A percentile compares a stretch with the other conserved stretches of the same genome.
phyloP scores from a whole-genome alignment of 2,113 vertebrate genomes.

The Brienomyrus brachyistius region DNA sequence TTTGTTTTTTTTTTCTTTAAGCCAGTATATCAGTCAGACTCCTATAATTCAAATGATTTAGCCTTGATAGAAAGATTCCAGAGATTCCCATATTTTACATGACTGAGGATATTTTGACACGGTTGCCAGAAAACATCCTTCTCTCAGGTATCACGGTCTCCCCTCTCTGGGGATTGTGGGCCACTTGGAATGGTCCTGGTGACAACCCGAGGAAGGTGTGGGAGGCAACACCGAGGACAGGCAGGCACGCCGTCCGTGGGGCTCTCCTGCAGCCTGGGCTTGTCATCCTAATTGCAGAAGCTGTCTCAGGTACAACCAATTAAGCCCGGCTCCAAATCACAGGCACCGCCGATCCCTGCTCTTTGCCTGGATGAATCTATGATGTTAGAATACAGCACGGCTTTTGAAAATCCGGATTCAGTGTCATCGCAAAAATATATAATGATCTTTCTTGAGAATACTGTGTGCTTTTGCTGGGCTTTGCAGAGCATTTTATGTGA shows the following conservation, averaged over 20 bases:
- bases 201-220: slow-evolving; percentile 24
- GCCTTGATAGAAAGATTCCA: background rate
- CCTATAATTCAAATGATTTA: background rate
- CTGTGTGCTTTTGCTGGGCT: background rate
- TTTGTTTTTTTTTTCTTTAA: background rate
- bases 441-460: slow-evolving; percentile 4
- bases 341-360: background rate
- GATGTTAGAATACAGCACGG: background rate
- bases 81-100: background rate
- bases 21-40: background rate
- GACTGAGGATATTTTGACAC: background rate
- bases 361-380: background rate
- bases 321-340: slow-evolving; percentile 33
- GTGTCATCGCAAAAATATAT: background rate
- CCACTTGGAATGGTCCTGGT: slow-evolving; percentile 7
- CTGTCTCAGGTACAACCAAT: slow-evolving; percentile 38
- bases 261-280: slow-evolving; percentile 14
- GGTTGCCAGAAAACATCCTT: background rate
- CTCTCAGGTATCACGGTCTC: background rate
- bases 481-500: background rate
- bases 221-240: slow-evolving; percentile 23
- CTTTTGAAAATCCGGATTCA: background rate
- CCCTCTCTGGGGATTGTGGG: background rate
- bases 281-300: slow-evolving; percentile 43
- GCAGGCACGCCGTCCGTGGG: background rate